Evolutionary conservation across 64 coral and sea anemone genomes (phyloP), one percentile per base, ranked within the genome.

Genomic region (Pachyseris speciosa): DNA sequence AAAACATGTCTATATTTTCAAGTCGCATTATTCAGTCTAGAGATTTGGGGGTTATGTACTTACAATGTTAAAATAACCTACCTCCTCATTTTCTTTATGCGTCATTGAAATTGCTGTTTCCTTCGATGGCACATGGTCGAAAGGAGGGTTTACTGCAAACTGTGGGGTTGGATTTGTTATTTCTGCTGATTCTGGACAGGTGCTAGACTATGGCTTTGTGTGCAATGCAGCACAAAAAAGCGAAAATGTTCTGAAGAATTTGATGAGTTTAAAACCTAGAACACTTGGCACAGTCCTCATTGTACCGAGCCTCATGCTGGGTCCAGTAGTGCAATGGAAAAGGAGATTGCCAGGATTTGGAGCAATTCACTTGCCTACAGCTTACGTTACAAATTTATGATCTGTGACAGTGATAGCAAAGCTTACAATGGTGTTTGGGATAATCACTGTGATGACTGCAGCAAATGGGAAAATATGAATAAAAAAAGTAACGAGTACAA

Each of bases 401-500:
- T 90, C 37, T 80, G 74, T 32, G 87, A 87, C 72, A 43, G 66
- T 6, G 84, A 87, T 29, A 51, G 39, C 17, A 88, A 88, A n/a
- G 47, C 85, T 3, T 72, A 88, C 22, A 72, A 52, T 52, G 31
- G 7, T 10, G 65, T 74, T 8, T 88, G 85, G 85, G 85, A 85
- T 37, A 38, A 37, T 60, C 74, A 73, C 72, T 88, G 85, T 72
- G 67, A 78, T 19, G 51, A 33, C 16, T 90, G 87, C 63, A 25
- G 19, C 12, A 90, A 80, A 30, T 90, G 42, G 63, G 87, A 90
- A 41, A 90, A 80, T 26, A 79, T 90, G 87, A 51, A 90, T 55
- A 87, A 90, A 67, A 78, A 59, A n/a, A n/a, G 8, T 58, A 30
- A 68, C 27, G 13, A 91, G 45, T 91, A 91, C 78, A 49, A 84